Evolutionary conservation across 2,797 vertebrate species (phyloP).

Genomic region (Mus minutoides): DNA sequence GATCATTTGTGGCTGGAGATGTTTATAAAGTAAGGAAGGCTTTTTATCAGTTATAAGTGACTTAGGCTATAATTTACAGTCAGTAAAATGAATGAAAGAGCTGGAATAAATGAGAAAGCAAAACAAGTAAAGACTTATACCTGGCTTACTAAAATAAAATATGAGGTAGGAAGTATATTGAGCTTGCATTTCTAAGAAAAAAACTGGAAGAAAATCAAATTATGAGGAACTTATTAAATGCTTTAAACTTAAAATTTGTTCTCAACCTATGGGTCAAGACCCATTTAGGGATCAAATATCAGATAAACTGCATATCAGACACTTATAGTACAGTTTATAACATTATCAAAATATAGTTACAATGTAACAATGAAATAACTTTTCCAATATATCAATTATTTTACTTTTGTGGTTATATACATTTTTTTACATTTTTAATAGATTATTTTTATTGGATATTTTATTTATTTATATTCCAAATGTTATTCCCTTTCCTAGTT

Average conservation of each 20-base stretch:
- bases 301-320: neutral
- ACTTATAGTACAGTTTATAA: too few species aligned
- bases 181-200: neutral
- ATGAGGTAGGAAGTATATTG: neutral
- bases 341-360: too few species aligned
- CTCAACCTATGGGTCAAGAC: neutral
- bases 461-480: too few species aligned
- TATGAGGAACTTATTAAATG: neutral
- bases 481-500: too few species aligned
- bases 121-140: neutral
- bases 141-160: neutral
- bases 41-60: neutral
- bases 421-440: too few species aligned
- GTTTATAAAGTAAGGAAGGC: neutral
- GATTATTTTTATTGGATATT: too few species aligned
- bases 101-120: neutral
- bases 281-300: neutral
- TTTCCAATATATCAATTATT: too few species aligned
- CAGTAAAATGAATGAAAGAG: neutral
- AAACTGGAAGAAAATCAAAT: neutral
- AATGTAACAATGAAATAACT: neutral
- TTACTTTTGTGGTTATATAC: too few species aligned
- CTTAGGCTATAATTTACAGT: neutral
- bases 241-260: neutral
- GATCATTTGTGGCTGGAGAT: neutral